A percentile compares a stretch with the other conserved stretches of the same genome.
These are phyloP conservation scores for Ips typographus DNA, from an alignment of 1,140 invertebrate genomes.

Conservation along the genomic window DNA sequence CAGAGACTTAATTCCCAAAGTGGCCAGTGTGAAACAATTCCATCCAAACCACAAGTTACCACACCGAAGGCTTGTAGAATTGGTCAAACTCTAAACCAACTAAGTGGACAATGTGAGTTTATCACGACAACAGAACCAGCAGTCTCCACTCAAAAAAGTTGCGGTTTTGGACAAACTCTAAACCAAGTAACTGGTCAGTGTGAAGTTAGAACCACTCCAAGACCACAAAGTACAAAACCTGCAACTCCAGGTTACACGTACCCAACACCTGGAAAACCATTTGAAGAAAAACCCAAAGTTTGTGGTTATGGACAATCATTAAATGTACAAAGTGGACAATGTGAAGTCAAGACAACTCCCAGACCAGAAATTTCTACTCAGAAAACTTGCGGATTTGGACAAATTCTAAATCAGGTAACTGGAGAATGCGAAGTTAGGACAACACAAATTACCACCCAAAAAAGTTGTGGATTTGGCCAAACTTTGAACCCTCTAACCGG, in stretches of 20 bases:
- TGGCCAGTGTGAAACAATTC: not conserved
- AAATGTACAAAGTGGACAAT: conserved; percentile 3
- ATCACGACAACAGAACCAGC: no score
- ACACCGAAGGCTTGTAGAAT: not conserved
- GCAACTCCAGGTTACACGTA: not conserved
- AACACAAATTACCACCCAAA: conserved; percentile 12
- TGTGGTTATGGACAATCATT: not conserved
- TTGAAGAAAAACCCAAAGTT: not conserved
- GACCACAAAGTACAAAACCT: not conserved
- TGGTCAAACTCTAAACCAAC: no score
- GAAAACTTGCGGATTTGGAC: conserved; percentile 6
- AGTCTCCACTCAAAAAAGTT: not conserved
- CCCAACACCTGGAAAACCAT: not conserved
- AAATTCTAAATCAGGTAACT: conserved; percentile 3
- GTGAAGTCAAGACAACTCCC: conserved; percentile 5
- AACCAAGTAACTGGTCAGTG: conserved; percentile 6
- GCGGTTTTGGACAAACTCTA: conserved; percentile 20
- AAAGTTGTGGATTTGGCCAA: conserved; percentile 10
- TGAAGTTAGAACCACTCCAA: conserved; percentile 10
- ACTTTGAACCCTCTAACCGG: conserved; percentile 3
- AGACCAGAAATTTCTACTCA: not conserved
- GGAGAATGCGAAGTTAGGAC: conserved; percentile 9
- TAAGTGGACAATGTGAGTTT: no score
- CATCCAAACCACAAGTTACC: not conserved
- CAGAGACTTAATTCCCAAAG: no score